Evolutionary conservation across 1,140 invertebrate species (phyloP).

Genomic region (Acromyrmex echinatior): DNA sequence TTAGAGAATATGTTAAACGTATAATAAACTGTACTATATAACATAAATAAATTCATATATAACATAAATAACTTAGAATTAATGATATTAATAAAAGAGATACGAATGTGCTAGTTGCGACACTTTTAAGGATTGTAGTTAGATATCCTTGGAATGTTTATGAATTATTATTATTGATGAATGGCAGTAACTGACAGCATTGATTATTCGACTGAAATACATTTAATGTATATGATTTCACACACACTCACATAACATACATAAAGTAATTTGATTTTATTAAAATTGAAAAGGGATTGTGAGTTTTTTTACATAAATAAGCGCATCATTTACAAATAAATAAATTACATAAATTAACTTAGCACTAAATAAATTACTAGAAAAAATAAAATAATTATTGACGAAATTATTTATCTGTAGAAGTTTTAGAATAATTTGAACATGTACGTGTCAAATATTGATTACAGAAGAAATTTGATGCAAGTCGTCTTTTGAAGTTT

Average conservation of each 20-base stretch:
- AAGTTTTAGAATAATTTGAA: slow-evolving; percentile 9
- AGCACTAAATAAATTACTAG: not conserved
- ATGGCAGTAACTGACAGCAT: not conserved
- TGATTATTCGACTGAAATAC: slow-evolving; percentile 5
- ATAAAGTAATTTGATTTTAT: slow-evolving; percentile 18
- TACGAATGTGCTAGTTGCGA: not conserved
- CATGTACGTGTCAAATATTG: not conserved
- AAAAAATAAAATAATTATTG: slow-evolving; percentile 6
- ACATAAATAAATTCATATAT: slow-evolving; percentile 45
- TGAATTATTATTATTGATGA: not conserved
- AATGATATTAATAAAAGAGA: slow-evolving; percentile 1
- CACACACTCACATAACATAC: not conserved
- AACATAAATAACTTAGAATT: slow-evolving; percentile 21
- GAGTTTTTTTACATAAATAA: not conserved
- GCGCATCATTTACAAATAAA: not conserved
- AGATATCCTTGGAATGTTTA: not conserved
- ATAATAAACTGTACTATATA: slow-evolving; percentile 56
- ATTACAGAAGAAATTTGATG: not conserved
- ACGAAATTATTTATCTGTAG: not conserved
- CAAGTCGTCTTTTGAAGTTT: not conserved
- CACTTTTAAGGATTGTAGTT: not conserved
- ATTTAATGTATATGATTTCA: slow-evolving; percentile 5
- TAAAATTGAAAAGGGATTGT: not conserved
- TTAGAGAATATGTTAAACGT: slow-evolving; percentile 71
- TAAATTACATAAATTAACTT: not conserved